Conservation (phyloP, 1,140 invertebrate genomes). For the Philopotamus ludificatus region DNA sequence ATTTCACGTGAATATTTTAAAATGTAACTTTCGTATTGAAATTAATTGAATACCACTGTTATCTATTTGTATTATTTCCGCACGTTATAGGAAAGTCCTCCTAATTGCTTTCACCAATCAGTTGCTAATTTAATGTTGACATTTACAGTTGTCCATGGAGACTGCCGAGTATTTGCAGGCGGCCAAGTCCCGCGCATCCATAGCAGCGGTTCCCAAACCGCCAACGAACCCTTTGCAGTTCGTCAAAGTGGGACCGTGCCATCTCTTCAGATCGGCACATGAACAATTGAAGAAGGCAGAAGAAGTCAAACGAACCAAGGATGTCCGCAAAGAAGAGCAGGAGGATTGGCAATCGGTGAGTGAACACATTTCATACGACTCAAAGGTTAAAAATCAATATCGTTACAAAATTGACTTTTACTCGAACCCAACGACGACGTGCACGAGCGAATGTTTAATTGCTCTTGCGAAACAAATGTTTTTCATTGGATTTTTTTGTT, state of each 20-base stretch:
- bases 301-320: slow-evolving; percentile 78
- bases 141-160: slow-evolving; percentile 50
- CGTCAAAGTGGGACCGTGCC: slow-evolving; percentile 82
- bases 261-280: slow-evolving; percentile 78
- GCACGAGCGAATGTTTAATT: too few species aligned
- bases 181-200: slow-evolving; percentile 50
- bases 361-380: too few species aligned
- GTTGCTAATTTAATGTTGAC: not conserved
- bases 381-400: too few species aligned
- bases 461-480: too few species aligned
- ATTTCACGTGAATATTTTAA: too few species aligned
- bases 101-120: slow-evolving; percentile 1
- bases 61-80: too few species aligned
- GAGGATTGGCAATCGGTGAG: slow-evolving; percentile 93
- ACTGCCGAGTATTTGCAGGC: slow-evolving; percentile 48
- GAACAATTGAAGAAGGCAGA: slow-evolving; percentile 83
- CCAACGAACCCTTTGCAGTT: slow-evolving; percentile 86
- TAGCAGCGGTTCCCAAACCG: slow-evolving; percentile 66
- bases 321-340: slow-evolving; percentile 71
- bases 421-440: too few species aligned
- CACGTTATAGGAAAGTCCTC: too few species aligned
- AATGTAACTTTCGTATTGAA: too few species aligned
- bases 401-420: too few species aligned
- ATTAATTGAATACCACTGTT: too few species aligned
- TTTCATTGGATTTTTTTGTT: too few species aligned